These are phyloP conservation scores for Crossocerus cetratus DNA, from an alignment of 2,888 invertebrate genomes.

Conservation along the genomic window DNA sequence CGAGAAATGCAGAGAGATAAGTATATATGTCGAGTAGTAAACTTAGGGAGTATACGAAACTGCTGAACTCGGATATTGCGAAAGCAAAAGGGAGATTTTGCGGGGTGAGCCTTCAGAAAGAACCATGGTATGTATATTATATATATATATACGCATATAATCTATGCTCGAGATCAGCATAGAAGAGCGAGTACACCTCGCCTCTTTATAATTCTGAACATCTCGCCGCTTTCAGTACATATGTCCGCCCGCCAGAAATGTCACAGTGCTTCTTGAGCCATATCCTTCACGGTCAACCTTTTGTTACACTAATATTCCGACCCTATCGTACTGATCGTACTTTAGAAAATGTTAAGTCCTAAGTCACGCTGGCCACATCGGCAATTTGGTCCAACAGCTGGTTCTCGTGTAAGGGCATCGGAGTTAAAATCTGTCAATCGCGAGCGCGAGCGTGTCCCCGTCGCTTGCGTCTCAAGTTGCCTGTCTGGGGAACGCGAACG, in stretches of 20 bases:
- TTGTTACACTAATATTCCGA: conserved; percentile 45
- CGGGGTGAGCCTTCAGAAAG: too few species aligned
- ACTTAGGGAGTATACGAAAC: too few species aligned
- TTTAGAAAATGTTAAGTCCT: conserved; percentile 51
- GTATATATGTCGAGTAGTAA: too few species aligned
- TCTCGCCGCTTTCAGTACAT: not conserved
- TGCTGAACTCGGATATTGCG: too few species aligned
- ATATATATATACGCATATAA: too few species aligned
- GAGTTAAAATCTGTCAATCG: conserved; percentile 60
- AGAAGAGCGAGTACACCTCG: not conserved
- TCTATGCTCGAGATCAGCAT: not conserved
- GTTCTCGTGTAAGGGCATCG: conserved; percentile 57
- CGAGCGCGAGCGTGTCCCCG: conserved; percentile 31
- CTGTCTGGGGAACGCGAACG: too few species aligned
- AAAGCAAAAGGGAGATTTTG: too few species aligned
- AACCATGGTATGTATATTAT: not conserved
- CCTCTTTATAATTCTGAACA: not conserved
- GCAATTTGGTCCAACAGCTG: conserved; percentile 71
- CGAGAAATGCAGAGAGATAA: too few species aligned
- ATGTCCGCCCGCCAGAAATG: conserved; percentile 26
- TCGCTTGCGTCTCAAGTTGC: too few species aligned
- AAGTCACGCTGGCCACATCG: conserved; percentile 47
- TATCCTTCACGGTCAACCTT: conserved; percentile 17
- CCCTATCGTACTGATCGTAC: conserved; percentile 28
- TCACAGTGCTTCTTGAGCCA: conserved; percentile 36